phyloP scores from a whole-genome alignment of 2,113 vertebrate species.

The Eubucco bourcierii region DNA sequence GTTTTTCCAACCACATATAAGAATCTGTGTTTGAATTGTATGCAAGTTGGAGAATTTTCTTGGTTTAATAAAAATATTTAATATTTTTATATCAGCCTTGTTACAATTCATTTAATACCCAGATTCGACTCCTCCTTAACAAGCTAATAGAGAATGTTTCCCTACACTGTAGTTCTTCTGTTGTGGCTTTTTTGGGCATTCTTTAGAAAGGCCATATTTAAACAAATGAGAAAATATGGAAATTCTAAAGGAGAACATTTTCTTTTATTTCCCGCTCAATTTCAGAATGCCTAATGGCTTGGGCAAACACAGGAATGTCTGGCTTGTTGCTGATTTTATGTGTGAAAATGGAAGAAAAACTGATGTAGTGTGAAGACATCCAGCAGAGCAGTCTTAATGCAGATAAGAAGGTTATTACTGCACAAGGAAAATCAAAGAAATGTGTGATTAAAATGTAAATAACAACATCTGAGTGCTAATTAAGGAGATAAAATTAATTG shows the following conservation, averaged over 20 bases:
- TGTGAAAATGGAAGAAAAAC: slow-evolving; percentile 27
- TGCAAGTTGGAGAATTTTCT: no score
- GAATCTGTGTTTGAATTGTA: no score
- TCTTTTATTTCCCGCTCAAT: background rate
- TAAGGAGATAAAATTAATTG: background rate
- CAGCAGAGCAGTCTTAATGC: background rate
- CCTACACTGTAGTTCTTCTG: background rate
- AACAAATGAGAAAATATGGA: background rate
- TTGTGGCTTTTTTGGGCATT: background rate
- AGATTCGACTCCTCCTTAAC: no score
- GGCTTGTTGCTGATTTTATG: background rate
- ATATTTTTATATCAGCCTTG: no score
- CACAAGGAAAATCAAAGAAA: background rate
- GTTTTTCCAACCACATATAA: no score
- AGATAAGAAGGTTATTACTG: background rate
- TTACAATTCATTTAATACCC: no score
- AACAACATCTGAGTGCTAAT: background rate
- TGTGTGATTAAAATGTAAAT: background rate
- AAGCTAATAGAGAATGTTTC: no score
- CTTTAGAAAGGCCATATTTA: background rate
- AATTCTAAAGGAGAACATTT: background rate
- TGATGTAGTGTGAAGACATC: background rate
- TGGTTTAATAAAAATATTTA: no score
- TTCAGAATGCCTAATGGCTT: background rate
- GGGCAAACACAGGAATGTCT: background rate